These are phyloP conservation scores for Campopleginae sp. DNA, from an alignment of 2,888 invertebrate species.

Conservation along the genomic window DNA sequence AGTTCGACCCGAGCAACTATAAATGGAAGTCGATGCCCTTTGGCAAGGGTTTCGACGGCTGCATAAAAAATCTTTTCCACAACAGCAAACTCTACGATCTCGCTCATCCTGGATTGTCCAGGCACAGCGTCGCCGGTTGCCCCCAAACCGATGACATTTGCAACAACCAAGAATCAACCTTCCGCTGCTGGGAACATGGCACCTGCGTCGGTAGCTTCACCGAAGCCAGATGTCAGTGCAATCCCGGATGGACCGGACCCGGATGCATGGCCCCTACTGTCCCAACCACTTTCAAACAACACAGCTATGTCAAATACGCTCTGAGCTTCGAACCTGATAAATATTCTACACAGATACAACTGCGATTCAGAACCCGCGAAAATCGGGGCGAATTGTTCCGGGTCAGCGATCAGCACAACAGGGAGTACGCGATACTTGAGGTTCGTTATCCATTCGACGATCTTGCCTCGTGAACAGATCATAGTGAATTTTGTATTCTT, in stretches of 20 bases:
- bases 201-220: slow-evolving; percentile 96
- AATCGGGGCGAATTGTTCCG: slow-evolving; percentile 97
- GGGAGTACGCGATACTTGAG: slow-evolving; percentile 96
- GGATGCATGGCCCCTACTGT: slow-evolving; percentile 94
- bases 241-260: slow-evolving; percentile 97
- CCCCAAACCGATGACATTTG: slow-evolving; percentile 97
- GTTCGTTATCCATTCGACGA: slow-evolving; percentile 77
- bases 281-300: slow-evolving; percentile 96
- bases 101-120: slow-evolving; percentile 95
- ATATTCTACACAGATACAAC: slow-evolving; percentile 96
- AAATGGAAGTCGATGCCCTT: slow-evolving; percentile 96
- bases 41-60: slow-evolving; percentile 97
- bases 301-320: slow-evolving; percentile 98
- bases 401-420: slow-evolving; percentile 96
- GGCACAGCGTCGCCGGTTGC: slow-evolving; percentile 95
- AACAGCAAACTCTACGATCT: slow-evolving; percentile 98
- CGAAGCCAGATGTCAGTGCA: slow-evolving; percentile 96
- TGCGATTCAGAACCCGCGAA: slow-evolving; percentile 97
- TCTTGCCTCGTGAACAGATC: too few relatives aligned
- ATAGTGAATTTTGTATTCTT: too few relatives aligned
- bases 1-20: slow-evolving; percentile 94
- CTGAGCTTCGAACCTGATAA: slow-evolving; percentile 96
- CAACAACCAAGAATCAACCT: slow-evolving; percentile 93
- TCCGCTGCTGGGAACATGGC: slow-evolving; percentile 97
- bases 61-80: slow-evolving; percentile 97